Conservation (phyloP, 2,113 vertebrate species). For the Chaenogobius annularis region DNA sequence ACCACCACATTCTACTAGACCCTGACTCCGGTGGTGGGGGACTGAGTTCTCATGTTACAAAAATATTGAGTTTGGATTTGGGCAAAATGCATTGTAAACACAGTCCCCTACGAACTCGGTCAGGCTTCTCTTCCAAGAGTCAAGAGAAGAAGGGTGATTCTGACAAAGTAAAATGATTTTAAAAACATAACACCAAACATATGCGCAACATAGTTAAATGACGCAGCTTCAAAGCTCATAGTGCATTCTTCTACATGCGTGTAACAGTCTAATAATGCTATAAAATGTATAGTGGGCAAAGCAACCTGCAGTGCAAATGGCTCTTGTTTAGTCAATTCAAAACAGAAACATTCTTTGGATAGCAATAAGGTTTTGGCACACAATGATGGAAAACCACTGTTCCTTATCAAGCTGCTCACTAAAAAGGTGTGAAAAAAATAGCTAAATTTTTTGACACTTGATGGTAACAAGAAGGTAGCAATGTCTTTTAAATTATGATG, state of each 20-base stretch:
- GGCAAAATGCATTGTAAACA: conserved; percentile 58
- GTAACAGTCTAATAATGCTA: conserved; percentile 29
- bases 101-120: conserved; percentile 33
- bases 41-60: conserved; percentile 64
- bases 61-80: conserved; percentile 77
- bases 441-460: neutral
- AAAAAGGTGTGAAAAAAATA: conserved; percentile 6
- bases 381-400: conserved; percentile 1
- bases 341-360: conserved; percentile 23
- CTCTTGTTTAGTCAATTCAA: conserved; percentile 37
- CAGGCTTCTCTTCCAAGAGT: conserved; percentile 31
- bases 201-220: conserved; percentile 31
- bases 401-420: conserved; percentile 6
- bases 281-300: conserved; percentile 1
- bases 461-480: neutral
- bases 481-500: conserved; percentile 21
- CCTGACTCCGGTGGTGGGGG: conserved; percentile 36
- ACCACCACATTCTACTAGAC: conserved; percentile 54
- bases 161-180: conserved; percentile 44
- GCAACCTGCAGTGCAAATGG: conserved; percentile 26
- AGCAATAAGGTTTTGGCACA: conserved; percentile 8
- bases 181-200: conserved; percentile 40
- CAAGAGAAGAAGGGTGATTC: conserved; percentile 58
- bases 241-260: conserved; percentile 14
- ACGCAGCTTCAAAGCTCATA: conserved; percentile 29